Evolutionary conservation across 2,113 vertebrate species (phyloP), one percentile per base, ranked within the genome.

Genomic region (Pagrus major): DNA sequence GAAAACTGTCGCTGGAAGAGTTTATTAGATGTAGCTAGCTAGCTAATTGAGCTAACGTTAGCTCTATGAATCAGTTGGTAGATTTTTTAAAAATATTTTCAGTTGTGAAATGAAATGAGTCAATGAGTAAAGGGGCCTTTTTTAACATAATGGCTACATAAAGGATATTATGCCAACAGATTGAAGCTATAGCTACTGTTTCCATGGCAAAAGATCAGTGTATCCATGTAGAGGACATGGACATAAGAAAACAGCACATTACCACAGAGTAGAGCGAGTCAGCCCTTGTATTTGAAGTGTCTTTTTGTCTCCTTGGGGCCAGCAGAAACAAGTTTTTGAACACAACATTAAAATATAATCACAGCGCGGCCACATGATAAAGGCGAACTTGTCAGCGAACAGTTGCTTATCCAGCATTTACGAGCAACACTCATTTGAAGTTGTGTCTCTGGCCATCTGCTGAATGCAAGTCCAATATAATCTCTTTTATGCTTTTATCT

Each of bases 211-310:
- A 35, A 35, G 33, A 5, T n/a, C n/a, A n/a, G n/a, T n/a, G n/a
- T n/a, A 42, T 46, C 16, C 3, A 6, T 46, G 16, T 20, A 4
- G 3, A 4, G 20, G 42, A 46, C 41, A 42, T 42, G 15, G 15
- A 60, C 31, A 65, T 49, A 33, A 67, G n/a, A 6, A 60, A 51
- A 23, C 46, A 49, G 20, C n/a, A n/a, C n/a, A n/a, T n/a, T 60
- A 63, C 14, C 8, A 9, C 60, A 42, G n/a, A 23, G 21, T 64
- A 23, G n/a, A 23, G 31, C n/a, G 27, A 15, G 67, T 70, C 15
- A 16, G 25, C 3, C 65, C 9, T 52, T 29, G 16, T 55, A 55
- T 55, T 51, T 49, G 15, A 14, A 14, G 18, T 21, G 18, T 47
- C n/a, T 52, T 52, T 12, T 5, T 5, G 49, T 52, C 23, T 23